phyloP scores from a whole-genome alignment of 2,113 vertebrate species.

The Todiramphus chloris region DNA sequence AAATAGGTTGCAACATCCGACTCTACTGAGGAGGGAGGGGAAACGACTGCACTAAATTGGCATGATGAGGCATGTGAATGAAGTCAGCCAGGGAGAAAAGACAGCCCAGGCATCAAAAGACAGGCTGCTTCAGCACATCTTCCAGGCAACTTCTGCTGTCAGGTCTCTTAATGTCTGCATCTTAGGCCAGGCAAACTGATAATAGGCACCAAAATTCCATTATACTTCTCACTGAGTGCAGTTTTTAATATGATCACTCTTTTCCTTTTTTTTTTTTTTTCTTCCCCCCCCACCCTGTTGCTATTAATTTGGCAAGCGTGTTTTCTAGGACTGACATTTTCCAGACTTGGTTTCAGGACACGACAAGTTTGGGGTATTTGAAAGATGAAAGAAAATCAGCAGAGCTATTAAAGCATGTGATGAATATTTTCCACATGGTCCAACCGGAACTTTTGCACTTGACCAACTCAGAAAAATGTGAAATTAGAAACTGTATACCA shows the following conservation, averaged over 20 bases:
- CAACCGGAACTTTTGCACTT: neutral
- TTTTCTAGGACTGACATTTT: constrained; percentile 7
- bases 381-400: constrained; percentile 29
- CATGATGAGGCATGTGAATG: constrained; percentile 2
- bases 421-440: constrained; percentile 5
- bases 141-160: neutral
- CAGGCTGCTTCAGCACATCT: constrained; percentile 30
- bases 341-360: constrained; percentile 1
- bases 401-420: neutral
- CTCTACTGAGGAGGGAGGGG: neutral
- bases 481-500: neutral
- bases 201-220: neutral
- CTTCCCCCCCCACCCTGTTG: neutral
- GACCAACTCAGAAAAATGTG: neutral
- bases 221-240: neutral
- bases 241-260: neutral
- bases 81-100: constrained; percentile 16
- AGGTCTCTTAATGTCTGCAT: neutral
- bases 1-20: constrained; percentile 20
- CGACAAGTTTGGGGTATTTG: neutral
- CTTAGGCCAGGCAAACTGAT: neutral
- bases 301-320: neutral
- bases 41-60: constrained; percentile 11
- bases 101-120: neutral
- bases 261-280: neutral